These are phyloP conservation scores for Heliconius himera DNA, from an alignment of 1,140 invertebrate genomes.

Conservation along the genomic window DNA sequence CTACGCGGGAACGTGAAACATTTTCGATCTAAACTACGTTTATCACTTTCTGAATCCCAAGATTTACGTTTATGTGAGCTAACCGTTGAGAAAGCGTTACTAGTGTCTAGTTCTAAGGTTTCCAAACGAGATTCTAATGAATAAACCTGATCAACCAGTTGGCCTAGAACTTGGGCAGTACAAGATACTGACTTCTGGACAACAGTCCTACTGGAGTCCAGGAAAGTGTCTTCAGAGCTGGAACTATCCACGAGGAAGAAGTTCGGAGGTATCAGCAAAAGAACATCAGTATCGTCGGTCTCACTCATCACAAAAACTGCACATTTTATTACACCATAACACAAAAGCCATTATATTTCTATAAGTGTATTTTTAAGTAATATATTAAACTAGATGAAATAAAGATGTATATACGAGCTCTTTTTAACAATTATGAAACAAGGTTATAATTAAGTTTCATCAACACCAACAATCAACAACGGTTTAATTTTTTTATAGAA, in stretches of 20 bases:
- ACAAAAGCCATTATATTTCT: constrained; percentile 56
- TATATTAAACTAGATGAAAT: not conserved
- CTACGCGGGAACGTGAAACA: constrained; percentile 70
- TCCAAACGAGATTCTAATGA: constrained; percentile 83
- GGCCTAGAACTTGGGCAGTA: constrained; percentile 82
- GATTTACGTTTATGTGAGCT: constrained; percentile 46
- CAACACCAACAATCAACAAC: not conserved
- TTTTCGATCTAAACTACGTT: constrained; percentile 59
- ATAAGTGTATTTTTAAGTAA: not conserved
- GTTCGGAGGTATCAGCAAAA: constrained; percentile 89
- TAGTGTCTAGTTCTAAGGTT: constrained; percentile 66
- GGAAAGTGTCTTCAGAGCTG: constrained; percentile 79
- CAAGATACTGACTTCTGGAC: constrained; percentile 67
- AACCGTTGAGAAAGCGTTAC: constrained; percentile 53
- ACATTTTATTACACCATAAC: constrained; percentile 30
- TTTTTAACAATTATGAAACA: not conserved
- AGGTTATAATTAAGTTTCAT: not conserved
- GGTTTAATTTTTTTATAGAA: not conserved
- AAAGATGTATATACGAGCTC: not conserved
- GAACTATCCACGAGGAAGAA: constrained; percentile 84
- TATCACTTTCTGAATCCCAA: constrained; percentile 61
- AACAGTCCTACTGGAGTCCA: constrained; percentile 63
- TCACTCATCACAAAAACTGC: constrained; percentile 87
- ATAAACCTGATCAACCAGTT: constrained; percentile 84
- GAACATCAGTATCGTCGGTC: constrained; percentile 90